Percentiles rank a stretch among this genome's conserved stretches.
Evolutionary conservation across 2,888 invertebrate species (phyloP).

Genomic region (Alloscopus bannaensis): DNA sequence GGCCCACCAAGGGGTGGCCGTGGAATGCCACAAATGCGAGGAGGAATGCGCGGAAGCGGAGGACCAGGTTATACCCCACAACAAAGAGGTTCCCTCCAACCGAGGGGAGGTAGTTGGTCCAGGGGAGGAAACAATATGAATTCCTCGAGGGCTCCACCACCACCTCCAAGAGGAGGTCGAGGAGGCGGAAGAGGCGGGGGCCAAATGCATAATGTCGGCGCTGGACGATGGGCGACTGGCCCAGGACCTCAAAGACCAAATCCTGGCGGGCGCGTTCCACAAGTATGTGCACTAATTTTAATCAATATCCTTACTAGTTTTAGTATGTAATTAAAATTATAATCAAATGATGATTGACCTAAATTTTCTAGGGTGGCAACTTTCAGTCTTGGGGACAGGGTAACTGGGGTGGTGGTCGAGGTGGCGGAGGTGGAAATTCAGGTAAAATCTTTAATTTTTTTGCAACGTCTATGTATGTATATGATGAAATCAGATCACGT

Average conservation of each 20-base stretch:
- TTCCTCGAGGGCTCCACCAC: constrained; percentile 41
- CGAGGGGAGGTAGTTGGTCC: constrained; percentile 49
- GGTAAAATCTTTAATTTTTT: constrained; percentile 26
- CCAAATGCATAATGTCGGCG: constrained; percentile 43
- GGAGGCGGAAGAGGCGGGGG: constrained; percentile 55
- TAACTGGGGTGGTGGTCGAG: constrained; percentile 56
- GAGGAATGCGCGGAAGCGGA: constrained; percentile 62
- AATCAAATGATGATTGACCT: too few relatives aligned
- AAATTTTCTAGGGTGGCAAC: constrained; percentile 48
- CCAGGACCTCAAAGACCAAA: constrained; percentile 48
- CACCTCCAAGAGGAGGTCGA: constrained; percentile 46
- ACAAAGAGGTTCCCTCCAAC: constrained; percentile 29
- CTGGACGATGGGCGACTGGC: constrained; percentile 54
- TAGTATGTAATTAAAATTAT: too few relatives aligned
- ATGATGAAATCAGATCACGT: neutral
- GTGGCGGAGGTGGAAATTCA: constrained; percentile 56
- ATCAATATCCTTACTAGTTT: neutral
- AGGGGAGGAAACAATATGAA: constrained; percentile 56
- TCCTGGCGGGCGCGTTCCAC: constrained; percentile 48
- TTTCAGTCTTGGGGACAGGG: constrained; percentile 58
- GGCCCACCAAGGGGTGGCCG: constrained; percentile 65
- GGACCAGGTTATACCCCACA: constrained; percentile 59
- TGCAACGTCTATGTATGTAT: neutral
- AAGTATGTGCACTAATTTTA: constrained; percentile 40
- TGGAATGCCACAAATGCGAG: constrained; percentile 64